Percentiles rank a stretch among this genome's conserved stretches.
These are phyloP conservation scores for Andrena praecox DNA, from an alignment of 2,888 invertebrate genomes.

Conservation along the genomic window DNA sequence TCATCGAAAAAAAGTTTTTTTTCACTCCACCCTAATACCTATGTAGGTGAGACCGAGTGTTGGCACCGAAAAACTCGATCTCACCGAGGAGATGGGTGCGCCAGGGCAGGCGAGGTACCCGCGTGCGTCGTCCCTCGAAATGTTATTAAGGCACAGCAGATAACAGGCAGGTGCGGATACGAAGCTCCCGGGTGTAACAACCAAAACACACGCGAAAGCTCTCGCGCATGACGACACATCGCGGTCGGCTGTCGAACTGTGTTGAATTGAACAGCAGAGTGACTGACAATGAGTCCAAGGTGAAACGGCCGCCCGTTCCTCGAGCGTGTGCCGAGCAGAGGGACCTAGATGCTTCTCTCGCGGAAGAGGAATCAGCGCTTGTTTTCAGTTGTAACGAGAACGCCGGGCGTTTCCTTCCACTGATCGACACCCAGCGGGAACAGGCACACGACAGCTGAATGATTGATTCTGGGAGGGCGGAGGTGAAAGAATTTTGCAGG, in stretches of 20 bases:
- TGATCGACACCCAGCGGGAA: background rate
- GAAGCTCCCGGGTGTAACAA: slow-evolving; percentile 68
- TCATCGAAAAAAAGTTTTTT: too few relatives aligned
- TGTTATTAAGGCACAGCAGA: slow-evolving; percentile 68
- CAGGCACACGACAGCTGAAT: background rate
- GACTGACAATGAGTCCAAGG: slow-evolving; percentile 62
- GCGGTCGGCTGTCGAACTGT: slow-evolving; percentile 72
- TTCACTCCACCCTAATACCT: too few relatives aligned
- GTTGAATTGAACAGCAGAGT: slow-evolving; percentile 55
- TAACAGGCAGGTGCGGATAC: slow-evolving; percentile 71
- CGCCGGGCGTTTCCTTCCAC: background rate
- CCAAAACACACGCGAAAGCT: slow-evolving; percentile 74
- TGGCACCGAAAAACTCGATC: slow-evolving; percentile 42
- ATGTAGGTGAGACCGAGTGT: too few relatives aligned
- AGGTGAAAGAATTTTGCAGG: background rate
- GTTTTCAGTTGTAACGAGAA: slow-evolving; percentile 32
- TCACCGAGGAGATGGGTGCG: slow-evolving; percentile 10
- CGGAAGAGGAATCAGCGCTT: slow-evolving; percentile 42
- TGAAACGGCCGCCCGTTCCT: slow-evolving; percentile 52
- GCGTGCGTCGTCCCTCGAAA: slow-evolving; percentile 68
- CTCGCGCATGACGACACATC: slow-evolving; percentile 72
- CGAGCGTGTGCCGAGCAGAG: slow-evolving; percentile 42
- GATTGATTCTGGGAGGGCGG: background rate
- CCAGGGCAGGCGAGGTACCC: slow-evolving; percentile 35
- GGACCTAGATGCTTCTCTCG: slow-evolving; percentile 53